phyloP scores from a whole-genome alignment of 2,797 vertebrate genomes.

The Miichthys miiuy region DNA sequence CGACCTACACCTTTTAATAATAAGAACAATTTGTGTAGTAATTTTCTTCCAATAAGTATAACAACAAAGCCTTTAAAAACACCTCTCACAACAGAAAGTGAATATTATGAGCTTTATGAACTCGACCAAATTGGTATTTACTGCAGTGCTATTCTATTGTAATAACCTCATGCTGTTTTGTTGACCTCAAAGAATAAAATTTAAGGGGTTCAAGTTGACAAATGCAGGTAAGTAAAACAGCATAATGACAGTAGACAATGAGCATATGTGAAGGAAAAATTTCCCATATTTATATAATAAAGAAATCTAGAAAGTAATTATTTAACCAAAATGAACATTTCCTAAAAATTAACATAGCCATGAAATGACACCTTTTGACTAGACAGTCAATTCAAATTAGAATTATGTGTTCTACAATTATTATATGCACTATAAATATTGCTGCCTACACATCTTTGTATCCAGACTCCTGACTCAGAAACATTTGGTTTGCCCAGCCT shows the following conservation, averaged over 20 bases:
- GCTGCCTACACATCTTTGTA: background rate
- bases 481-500: background rate
- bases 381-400: background rate
- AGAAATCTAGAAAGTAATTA: background rate
- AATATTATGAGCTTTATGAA: slow-evolving; percentile 10
- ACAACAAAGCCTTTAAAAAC: background rate
- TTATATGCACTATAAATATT: background rate
- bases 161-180: background rate
- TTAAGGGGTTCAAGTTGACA: background rate
- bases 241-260: background rate
- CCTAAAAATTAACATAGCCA: background rate
- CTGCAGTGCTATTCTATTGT: background rate
- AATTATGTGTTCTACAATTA: background rate
- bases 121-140: slow-evolving; percentile 1
- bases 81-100: background rate
- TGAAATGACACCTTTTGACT: background rate
- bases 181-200: background rate
- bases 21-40: background rate
- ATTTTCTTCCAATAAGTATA: background rate
- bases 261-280: background rate
- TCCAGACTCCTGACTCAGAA: background rate
- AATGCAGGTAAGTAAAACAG: background rate
- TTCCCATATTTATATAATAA: background rate
- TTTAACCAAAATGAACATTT: background rate
- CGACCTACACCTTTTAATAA: background rate